phyloP scores from a whole-genome alignment of 2,797 vertebrate genomes.

The Oreochromis grahami region DNA sequence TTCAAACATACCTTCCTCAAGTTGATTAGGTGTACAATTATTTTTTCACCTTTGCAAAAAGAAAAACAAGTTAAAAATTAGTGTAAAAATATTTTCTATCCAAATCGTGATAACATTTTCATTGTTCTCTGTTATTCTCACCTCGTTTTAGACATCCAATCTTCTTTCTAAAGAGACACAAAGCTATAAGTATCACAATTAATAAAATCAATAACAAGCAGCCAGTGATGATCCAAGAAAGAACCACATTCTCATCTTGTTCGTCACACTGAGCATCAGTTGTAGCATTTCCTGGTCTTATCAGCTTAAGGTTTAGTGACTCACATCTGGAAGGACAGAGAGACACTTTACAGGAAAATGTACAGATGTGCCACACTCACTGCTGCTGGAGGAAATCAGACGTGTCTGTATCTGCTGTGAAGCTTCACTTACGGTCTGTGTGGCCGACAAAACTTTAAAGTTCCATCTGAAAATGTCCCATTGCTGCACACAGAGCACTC shows the following conservation, averaged over 20 bases:
- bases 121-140: background rate
- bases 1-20: background rate
- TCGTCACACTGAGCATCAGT: background rate
- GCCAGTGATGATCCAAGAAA: background rate
- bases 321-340: conserved; percentile 38
- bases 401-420: background rate
- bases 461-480: conserved; percentile 49
- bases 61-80: background rate
- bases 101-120: background rate
- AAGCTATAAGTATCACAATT: background rate
- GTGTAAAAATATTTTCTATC: background rate
- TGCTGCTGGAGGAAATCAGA: background rate
- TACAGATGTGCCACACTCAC: background rate
- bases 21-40: background rate
- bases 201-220: background rate
- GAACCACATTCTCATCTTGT: background rate
- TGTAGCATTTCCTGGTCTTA: conserved; percentile 6
- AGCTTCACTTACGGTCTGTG: conserved; percentile 49
- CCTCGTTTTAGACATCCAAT: background rate
- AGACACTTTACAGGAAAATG: background rate
- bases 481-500: conserved; percentile 32
- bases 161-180: background rate
- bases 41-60: background rate
- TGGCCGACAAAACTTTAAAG: conserved; percentile 21
- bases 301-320: background rate